phyloP scores from a whole-genome alignment of 2,797 vertebrate genomes.

The Columba guinea region DNA sequence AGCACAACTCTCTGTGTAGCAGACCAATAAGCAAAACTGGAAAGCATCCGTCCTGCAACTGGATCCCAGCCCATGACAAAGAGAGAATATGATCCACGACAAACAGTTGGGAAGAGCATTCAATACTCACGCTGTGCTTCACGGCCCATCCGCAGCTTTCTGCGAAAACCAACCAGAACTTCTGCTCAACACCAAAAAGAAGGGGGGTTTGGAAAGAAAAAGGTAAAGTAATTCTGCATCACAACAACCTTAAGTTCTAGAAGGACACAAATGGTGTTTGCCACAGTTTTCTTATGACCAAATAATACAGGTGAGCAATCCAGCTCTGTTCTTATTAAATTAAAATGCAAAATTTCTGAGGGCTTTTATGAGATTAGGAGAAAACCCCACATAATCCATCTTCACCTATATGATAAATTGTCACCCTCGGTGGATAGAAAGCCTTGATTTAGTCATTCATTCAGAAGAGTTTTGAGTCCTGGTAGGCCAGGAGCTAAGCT shows the following conservation, averaged over 20 bases:
- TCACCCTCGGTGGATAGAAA: background rate
- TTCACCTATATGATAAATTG: background rate
- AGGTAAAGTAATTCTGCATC: background rate
- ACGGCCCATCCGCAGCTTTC: background rate
- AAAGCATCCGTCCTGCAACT: slow-evolving; percentile 62
- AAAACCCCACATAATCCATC: background rate
- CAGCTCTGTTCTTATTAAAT: background rate
- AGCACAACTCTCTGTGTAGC: slow-evolving; percentile 18
- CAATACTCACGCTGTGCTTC: background rate
- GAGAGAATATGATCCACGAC: background rate
- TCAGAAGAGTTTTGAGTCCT: background rate
- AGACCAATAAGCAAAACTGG: slow-evolving; percentile 47
- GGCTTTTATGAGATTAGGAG: background rate
- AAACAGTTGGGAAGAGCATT: slow-evolving; percentile 45
- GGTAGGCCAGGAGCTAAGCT: slow-evolving; percentile 46
- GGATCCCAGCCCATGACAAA: slow-evolving; percentile 36
- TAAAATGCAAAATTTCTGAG: background rate
- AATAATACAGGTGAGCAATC: background rate
- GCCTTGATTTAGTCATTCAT: background rate
- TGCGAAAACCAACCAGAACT: background rate
- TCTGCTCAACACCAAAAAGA: background rate
- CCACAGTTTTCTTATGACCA: background rate
- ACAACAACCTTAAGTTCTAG: background rate
- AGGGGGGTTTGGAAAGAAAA: background rate
- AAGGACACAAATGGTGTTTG: background rate